phyloP scores from a whole-genome alignment of 1,140 invertebrate species.

The Zaprionus lachaisei region DNA sequence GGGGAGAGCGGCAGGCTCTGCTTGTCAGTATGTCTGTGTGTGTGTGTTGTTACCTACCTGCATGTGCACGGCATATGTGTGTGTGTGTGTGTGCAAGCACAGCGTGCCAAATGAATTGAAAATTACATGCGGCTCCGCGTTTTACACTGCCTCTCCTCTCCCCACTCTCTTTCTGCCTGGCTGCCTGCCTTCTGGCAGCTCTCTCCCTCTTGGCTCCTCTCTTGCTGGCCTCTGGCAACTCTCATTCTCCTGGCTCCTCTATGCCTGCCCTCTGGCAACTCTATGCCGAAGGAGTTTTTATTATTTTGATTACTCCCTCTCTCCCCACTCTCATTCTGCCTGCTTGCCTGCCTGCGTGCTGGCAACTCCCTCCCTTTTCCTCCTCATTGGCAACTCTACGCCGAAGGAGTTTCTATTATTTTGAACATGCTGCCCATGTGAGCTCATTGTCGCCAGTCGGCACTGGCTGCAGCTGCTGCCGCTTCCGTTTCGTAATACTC shows the following conservation, averaged over 20 bases:
- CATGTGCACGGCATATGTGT: slow-evolving; percentile 44
- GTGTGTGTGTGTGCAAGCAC: slow-evolving; percentile 39
- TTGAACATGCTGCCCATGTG: slow-evolving; percentile 62
- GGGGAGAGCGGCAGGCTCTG: slow-evolving; percentile 13
- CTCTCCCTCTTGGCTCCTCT: background rate
- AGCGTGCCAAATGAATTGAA: slow-evolving; percentile 79
- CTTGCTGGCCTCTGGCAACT: too few species aligned
- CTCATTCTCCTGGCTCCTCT: background rate
- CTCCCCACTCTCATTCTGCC: background rate
- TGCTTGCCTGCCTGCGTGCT: background rate
- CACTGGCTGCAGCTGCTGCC: slow-evolving; percentile 32
- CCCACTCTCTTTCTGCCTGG: too few species aligned
- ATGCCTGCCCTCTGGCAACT: slow-evolving; percentile 14
- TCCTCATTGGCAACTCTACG: slow-evolving; percentile 29
- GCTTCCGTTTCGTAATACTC: slow-evolving; percentile 80
- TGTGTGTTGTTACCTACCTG: slow-evolving; percentile 38
- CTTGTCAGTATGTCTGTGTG: slow-evolving; percentile 12
- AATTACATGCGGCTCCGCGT: slow-evolving; percentile 75
- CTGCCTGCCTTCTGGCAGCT: too few species aligned
- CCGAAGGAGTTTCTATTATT: slow-evolving; percentile 71
- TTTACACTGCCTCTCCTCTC: slow-evolving; percentile 1
- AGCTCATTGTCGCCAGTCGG: slow-evolving; percentile 64
- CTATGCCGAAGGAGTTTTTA: slow-evolving; percentile 67
- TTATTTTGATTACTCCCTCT: slow-evolving; percentile 51
- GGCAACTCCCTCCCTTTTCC: slow-evolving; percentile 37